Evolutionary conservation across 2,888 invertebrate genomes (phyloP).

Genomic region (Geophilus truncorum): DNA sequence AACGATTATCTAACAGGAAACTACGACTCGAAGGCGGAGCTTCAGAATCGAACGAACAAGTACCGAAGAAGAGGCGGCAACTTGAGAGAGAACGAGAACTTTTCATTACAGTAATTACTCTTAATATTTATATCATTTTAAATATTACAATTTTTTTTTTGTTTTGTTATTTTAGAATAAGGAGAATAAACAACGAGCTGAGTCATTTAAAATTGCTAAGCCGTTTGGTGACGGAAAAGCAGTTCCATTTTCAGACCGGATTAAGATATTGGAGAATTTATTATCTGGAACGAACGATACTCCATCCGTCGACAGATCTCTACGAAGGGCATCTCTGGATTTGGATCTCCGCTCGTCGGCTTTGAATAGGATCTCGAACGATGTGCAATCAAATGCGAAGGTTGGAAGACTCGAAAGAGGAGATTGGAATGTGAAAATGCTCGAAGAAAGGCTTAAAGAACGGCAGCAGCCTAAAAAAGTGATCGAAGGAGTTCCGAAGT

Average conservation of each 20-base stretch:
- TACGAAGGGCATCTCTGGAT: slow-evolving; percentile 60
- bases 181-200: background rate
- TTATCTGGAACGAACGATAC: slow-evolving; percentile 23
- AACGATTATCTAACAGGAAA: slow-evolving; percentile 33
- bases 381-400: slow-evolving; percentile 53
- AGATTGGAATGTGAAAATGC: slow-evolving; percentile 87
- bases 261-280: slow-evolving; percentile 33
- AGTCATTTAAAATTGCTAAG: background rate
- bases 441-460: slow-evolving; percentile 80
- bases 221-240: background rate
- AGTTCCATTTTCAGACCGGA: slow-evolving; percentile 30
- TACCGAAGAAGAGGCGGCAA: slow-evolving; percentile 35
- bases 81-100: slow-evolving; percentile 37
- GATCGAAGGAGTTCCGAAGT: slow-evolving; percentile 73
- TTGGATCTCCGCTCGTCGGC: background rate
- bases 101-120: slow-evolving; percentile 36
- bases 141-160: background rate
- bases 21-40: background rate
- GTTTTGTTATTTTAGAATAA: background rate
- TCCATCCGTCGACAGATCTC: slow-evolving; percentile 40
- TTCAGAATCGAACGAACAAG: background rate
- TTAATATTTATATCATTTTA: background rate
- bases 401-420: slow-evolving; percentile 63
- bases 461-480: slow-evolving; percentile 56
- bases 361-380: slow-evolving; percentile 52